Percentiles rank a stretch among this genome's conserved stretches.
These are phyloP conservation scores for Lagopus leucura DNA, from an alignment of 2,113 vertebrate species.

Conservation along the genomic window DNA sequence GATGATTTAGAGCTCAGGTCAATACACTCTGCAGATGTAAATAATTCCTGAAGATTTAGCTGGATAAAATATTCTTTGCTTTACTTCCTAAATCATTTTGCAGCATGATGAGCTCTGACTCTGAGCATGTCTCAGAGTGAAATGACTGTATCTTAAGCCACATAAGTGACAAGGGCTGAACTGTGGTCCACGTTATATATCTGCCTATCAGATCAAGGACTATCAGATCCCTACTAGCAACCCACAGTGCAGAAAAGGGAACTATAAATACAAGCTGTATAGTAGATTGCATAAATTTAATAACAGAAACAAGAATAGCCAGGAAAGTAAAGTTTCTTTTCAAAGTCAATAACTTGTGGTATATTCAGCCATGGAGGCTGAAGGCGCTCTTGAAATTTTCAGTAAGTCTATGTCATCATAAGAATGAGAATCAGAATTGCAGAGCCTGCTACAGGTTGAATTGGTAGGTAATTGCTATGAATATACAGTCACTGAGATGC, in stretches of 20 bases:
- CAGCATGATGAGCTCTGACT: neutral
- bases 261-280: neutral
- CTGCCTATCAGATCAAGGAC: neutral
- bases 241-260: neutral
- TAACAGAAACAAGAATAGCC: slow-evolving; percentile 2
- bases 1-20: neutral
- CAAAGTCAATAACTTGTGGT: slow-evolving; percentile 17
- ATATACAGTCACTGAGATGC: neutral
- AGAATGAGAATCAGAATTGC: neutral
- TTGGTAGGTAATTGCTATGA: neutral
- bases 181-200: neutral
- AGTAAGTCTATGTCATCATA: slow-evolving; percentile 19
- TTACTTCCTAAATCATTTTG: neutral
- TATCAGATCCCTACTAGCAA: neutral
- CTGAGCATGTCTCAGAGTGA: neutral
- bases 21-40: neutral
- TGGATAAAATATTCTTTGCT: neutral
- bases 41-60: neutral
- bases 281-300: neutral
- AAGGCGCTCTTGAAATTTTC: slow-evolving; percentile 13
- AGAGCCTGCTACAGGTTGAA: neutral
- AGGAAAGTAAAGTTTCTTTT: neutral
- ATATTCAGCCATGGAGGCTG: slow-evolving; percentile 29
- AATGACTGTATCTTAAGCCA: neutral
- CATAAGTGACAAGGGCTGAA: neutral